These are phyloP conservation scores for Poeciliopsis turrubarensis DNA, from an alignment of 2,113 vertebrate species.

Conservation along the genomic window DNA sequence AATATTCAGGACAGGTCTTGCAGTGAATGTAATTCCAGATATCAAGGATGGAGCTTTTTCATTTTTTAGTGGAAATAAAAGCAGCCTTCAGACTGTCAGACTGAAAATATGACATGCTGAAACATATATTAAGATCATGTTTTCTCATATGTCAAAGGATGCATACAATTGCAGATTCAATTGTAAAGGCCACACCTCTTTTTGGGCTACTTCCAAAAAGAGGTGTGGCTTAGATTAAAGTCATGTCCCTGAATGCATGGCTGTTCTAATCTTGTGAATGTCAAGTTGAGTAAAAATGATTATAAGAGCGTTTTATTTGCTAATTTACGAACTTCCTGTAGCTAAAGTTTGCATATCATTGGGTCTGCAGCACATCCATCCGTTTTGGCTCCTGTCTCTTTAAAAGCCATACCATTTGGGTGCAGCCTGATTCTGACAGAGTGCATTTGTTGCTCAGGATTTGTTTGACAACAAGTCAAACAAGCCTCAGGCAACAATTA, in stretches of 20 bases:
- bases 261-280: neutral
- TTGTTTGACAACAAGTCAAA: neutral
- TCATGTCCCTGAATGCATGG: neutral
- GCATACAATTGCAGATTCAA: neutral
- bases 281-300: neutral
- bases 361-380: neutral
- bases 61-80: neutral
- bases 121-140: neutral
- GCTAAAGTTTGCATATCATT: neutral
- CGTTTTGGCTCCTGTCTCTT: neutral
- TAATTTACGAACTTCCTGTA: neutral
- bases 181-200: neutral
- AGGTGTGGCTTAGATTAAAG: neutral
- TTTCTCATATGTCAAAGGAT: neutral
- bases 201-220: neutral
- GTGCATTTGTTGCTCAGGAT: neutral
- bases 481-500: neutral
- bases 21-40: conserved; percentile 3
- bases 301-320: neutral
- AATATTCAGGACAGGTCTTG: conserved; percentile 21
- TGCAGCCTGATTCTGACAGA: neutral
- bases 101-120: neutral
- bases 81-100: conserved; percentile 13
- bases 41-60: neutral
- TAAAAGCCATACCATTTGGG: neutral